Percentiles rank a stretch among this genome's conserved stretches.
phyloP scores from a whole-genome alignment of 1,140 invertebrate genomes.

The Hycleus cichorii region DNA sequence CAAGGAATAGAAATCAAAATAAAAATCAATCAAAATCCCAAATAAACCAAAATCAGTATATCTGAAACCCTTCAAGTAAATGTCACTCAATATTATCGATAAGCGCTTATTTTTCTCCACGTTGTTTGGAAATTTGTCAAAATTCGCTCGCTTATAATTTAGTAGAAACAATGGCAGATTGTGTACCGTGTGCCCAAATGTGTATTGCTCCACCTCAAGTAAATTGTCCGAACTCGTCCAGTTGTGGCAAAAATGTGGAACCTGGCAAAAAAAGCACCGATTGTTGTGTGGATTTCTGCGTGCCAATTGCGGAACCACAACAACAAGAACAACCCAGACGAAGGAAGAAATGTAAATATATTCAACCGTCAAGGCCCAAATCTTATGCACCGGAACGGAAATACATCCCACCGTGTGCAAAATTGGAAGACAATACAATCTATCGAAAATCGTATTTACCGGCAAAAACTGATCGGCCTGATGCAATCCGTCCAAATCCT shows the following conservation, averaged over 20 bases:
- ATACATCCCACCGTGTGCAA: conserved; percentile 45
- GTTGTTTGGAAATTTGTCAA: too few relatives aligned
- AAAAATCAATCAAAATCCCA: too few relatives aligned
- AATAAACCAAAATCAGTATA: too few relatives aligned
- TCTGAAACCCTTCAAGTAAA: too few relatives aligned
- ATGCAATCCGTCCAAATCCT: conserved; percentile 39
- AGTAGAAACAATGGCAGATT: neutral
- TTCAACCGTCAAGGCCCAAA: conserved; percentile 50
- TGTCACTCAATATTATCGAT: too few relatives aligned
- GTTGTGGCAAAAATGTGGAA: neutral
- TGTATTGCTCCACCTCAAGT: neutral
- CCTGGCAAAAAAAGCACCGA: neutral
- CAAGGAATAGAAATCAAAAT: too few relatives aligned
- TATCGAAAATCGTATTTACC: conserved; percentile 52
- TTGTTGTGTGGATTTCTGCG: conserved; percentile 24
- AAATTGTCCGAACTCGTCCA: neutral
- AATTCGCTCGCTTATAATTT: too few relatives aligned
- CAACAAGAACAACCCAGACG: conserved; percentile 8
- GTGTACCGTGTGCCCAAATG: neutral
- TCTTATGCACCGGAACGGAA: conserved; percentile 46
- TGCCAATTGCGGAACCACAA: conserved; percentile 20
- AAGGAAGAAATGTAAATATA: conserved; percentile 45
- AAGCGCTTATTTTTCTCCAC: too few relatives aligned
- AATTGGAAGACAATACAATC: conserved; percentile 50
- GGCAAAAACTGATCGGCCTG: conserved; percentile 33